Base-by-base conservation (phyloP, 2,888 invertebrate genomes). In the Caenorhabditis becei region DNA sequence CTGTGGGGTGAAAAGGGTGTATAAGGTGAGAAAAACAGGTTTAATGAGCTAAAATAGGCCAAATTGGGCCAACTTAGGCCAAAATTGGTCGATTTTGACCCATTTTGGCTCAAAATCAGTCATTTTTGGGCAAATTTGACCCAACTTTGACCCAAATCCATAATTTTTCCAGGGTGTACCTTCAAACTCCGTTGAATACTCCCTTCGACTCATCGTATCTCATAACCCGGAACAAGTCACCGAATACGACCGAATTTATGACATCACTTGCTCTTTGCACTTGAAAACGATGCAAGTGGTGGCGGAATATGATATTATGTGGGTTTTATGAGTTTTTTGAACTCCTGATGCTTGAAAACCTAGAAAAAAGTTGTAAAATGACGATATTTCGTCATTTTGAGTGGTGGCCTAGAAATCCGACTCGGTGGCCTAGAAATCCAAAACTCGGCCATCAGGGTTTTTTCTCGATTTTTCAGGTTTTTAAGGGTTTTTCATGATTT, bases 221-320 rank as follows among this genome's bases (percentile, higher is more conserved):
- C 69, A 80, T 37, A 74, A 78, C 18, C 59, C 69, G 1, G 24
- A 54, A 1, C 69, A 82, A 20, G 41, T 82, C 8, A 82, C 83
- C 10, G 83, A 82, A 56, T 75, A 47, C n/a, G 85, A 85, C 47
- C 75, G 59, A 59, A 82, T 85, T n/a, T 85, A 77, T 41, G 85
- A 85, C 26, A 54, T 85, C 35, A 80, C 65, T n/a, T 85, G 85
- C 69, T 66, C 78, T 20, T 78, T 59, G 53, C 35, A 56, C n/a
- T n/a, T 66, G 23, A 67, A 78, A 20, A 80, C 80, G 20, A 69
- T 71, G 54, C 54, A 77, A 26, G 69, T 83, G 16, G 51, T 35
- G 8, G 58, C 83, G 37, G 41, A 37, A 7, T 83, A 82, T 53
- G 80, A 81, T 53, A 69, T 79, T 5, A 72, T 70, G 84, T 84